Conservation (phyloP, 2,113 vertebrate species). For the Nymphicus hollandicus region DNA sequence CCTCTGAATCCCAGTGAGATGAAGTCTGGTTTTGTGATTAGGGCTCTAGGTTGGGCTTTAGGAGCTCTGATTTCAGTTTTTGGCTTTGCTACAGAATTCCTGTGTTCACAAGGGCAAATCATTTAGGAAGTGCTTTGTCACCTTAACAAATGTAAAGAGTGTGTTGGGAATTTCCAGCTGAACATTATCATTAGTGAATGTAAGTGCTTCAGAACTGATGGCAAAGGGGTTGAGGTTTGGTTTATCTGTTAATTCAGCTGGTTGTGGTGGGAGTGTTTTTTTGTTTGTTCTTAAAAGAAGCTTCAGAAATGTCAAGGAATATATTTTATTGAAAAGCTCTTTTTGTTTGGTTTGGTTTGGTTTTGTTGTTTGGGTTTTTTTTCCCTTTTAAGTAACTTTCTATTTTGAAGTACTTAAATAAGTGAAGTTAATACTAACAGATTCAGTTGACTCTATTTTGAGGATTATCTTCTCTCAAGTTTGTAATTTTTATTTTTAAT, state of each 20-base stretch:
- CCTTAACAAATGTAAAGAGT: constrained; percentile 9
- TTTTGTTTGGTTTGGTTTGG: background rate
- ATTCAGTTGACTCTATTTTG: background rate
- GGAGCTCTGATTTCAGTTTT: constrained; percentile 3
- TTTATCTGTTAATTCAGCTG: background rate
- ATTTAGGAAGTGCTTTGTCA: constrained; percentile 52
- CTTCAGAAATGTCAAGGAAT: background rate
- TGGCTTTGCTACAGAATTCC: constrained; percentile 31
- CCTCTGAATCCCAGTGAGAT: background rate
- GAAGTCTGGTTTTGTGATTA: constrained; percentile 41
- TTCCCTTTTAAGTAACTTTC: background rate
- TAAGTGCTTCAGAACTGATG: background rate
- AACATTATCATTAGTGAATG: background rate
- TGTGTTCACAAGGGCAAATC: background rate
- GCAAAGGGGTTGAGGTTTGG: background rate
- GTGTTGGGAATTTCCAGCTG: constrained; percentile 7
- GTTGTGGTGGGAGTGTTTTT: background rate
- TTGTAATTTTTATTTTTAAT: background rate
- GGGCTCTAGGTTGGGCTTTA: background rate
- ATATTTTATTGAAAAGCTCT: background rate
- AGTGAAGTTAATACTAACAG: background rate
- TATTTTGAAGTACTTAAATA: background rate
- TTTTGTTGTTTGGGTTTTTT: too few species aligned
- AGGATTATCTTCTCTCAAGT: background rate
- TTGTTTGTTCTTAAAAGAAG: background rate